Base-by-base conservation (phyloP, 2,888 invertebrate genomes). In the Macaria notata region DNA sequence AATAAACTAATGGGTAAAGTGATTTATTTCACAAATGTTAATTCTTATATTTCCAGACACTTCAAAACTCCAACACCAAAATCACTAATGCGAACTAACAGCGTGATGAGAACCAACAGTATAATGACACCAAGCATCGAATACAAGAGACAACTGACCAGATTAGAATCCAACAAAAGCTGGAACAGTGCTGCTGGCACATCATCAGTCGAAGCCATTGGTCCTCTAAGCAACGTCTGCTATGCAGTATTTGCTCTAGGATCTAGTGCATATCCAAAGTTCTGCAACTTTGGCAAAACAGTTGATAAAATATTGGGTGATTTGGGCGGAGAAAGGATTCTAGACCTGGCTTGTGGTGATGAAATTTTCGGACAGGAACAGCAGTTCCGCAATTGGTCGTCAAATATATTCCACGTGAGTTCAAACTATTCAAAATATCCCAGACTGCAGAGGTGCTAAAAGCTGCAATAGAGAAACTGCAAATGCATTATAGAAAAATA, bases 321-420 rank as follows among this genome's bases (percentile, higher is more conserved):
- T 75, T 89, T 98, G 48, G 98, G 98, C 0, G 98, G 97, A 0
- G 98, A 98, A 81, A 93, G 97, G 59, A 92, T 99, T 54, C 81
- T 95, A 52, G 95, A 95, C 70, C 83, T 98, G 66, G 94, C 94
- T 0, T 95, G 95, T 59, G 98, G 98, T 0, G 98, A 98, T 80
- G 98, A 98, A 89, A 95, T 98, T 93, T 97, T 96, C 74, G 98
- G 98, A 0, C 98, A 98, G 81, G 98, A 99, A 75, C 97, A 98
- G 77, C 95, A 97, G 0, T 99, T 98, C 79, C 93, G 95, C 57
- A 94, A 94, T 72, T 98, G 98, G 98, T 96, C 98, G 0, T 95
- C 95, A 0, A 95, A 96, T 75, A 95, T 96, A 9, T 98, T 97
- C 78, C 94, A 95, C 79, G 97, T 97, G 85, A 86, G 88, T 3